Evolutionary conservation across 2,888 invertebrate genomes (phyloP).

Genomic region (Protodeltote pygarga): DNA sequence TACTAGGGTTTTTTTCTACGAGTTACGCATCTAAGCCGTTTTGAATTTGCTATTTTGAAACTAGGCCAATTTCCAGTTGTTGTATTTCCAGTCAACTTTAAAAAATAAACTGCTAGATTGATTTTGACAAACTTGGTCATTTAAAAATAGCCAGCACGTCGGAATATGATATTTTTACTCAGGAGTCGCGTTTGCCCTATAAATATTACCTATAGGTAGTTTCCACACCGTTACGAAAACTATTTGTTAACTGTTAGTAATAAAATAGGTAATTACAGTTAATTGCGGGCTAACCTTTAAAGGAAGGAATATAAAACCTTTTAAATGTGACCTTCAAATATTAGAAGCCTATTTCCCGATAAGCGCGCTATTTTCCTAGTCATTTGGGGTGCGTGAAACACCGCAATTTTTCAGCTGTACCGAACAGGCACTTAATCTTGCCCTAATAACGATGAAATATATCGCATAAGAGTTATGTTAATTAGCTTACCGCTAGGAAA

Average conservation of each 20-base stretch:
- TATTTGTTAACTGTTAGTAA: slow-evolving; percentile 2
- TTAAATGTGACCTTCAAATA: slow-evolving; percentile 11
- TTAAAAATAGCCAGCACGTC: slow-evolving; percentile 10
- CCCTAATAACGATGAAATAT: slow-evolving; percentile 31
- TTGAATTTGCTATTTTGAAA: neutral
- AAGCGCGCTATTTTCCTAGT: slow-evolving; percentile 36
- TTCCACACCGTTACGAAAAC: slow-evolving; percentile 5
- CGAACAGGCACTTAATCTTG: slow-evolving; percentile 50
- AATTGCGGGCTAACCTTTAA: slow-evolving; percentile 2
- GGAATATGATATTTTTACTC: slow-evolving; percentile 5
- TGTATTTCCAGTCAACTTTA: neutral
- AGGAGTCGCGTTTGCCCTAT: neutral
- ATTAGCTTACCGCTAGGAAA: slow-evolving; percentile 51
- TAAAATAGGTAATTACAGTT: slow-evolving; percentile 10
- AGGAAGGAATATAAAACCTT: slow-evolving; percentile 5
- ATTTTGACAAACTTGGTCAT: slow-evolving; percentile 10
- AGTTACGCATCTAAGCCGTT: neutral
- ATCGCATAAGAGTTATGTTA: slow-evolving; percentile 51
- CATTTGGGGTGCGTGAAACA: slow-evolving; percentile 49
- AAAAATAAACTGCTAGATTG: neutral
- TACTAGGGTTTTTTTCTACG: too few species aligned
- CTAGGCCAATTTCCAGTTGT: too few species aligned
- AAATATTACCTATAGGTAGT: slow-evolving; percentile 18
- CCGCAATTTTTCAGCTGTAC: slow-evolving; percentile 48
- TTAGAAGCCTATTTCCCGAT: slow-evolving; percentile 27